Conservation (phyloP, 2,888 invertebrate genomes). For the Brenthis daphne region DNA sequence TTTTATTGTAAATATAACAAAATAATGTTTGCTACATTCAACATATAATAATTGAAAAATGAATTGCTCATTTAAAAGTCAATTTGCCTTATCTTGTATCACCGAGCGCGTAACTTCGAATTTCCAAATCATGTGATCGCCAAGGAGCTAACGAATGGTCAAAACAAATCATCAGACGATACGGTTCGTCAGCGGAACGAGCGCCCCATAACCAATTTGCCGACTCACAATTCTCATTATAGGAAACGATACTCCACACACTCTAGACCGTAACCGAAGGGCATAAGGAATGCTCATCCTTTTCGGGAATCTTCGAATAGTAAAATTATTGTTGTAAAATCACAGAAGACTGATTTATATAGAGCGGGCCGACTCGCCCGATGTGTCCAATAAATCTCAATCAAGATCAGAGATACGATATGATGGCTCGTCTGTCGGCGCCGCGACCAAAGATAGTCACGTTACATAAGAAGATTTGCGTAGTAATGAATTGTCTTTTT, state of each 20-base stretch:
- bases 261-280: slow-evolving; percentile 33
- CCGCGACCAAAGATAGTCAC: slow-evolving; percentile 46
- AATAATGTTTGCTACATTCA: not conserved
- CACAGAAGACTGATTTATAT: slow-evolving; percentile 58
- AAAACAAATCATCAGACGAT: slow-evolving; percentile 59
- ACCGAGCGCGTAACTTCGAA: slow-evolving; percentile 22
- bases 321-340: slow-evolving; percentile 45
- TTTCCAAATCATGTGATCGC: slow-evolving; percentile 36
- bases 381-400: slow-evolving; percentile 76
- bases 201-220: slow-evolving; percentile 44
- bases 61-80: slow-evolving; percentile 7
- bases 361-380: slow-evolving; percentile 57
- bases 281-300: slow-evolving; percentile 29
- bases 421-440: slow-evolving; percentile 66
- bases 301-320: slow-evolving; percentile 36
- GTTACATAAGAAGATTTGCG: slow-evolving; percentile 71
- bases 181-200: slow-evolving; percentile 52
- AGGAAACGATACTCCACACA: slow-evolving; percentile 18
- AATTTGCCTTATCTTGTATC: not conserved
- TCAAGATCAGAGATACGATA: slow-evolving; percentile 74
- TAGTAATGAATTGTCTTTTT: slow-evolving; percentile 65
- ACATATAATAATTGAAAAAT: not conserved
- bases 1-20: no score
- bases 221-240: slow-evolving; percentile 14
- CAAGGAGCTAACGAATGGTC: slow-evolving; percentile 61